Evolutionary conservation across 2,113 vertebrate genomes (phyloP).

Genomic region (Seriola aureovittata): DNA sequence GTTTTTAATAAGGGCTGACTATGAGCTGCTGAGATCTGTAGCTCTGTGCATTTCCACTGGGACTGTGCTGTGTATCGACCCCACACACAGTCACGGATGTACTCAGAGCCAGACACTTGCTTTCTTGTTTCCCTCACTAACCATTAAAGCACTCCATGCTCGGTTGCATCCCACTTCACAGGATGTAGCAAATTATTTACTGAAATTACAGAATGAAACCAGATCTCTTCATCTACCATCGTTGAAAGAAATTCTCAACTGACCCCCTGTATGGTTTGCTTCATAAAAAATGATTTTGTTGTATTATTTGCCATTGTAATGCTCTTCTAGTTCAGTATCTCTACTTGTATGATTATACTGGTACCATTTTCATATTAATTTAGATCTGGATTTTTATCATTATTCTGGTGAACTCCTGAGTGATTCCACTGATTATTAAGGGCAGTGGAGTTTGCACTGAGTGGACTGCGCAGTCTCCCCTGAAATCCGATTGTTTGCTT

Average conservation of each 20-base stretch:
- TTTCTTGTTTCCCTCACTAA: conserved; percentile 48
- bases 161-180: conserved; percentile 28
- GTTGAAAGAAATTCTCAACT: background rate
- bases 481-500: conserved; percentile 46
- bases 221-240: conserved; percentile 13
- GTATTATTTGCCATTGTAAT: background rate
- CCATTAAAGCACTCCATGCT: conserved; percentile 44
- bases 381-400: background rate
- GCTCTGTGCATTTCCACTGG: conserved; percentile 64
- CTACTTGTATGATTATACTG: background rate
- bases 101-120: background rate
- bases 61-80: conserved; percentile 66
- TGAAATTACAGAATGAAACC: conserved; percentile 30
- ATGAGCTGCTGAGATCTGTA: conserved; percentile 69
- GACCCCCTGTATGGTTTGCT: conserved; percentile 1
- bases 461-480: conserved; percentile 29
- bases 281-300: conserved; percentile 9
- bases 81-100: background rate
- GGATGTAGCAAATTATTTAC: conserved; percentile 27
- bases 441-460: conserved; percentile 22
- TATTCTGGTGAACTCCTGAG: conserved; percentile 23
- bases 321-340: background rate
- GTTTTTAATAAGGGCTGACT: conserved; percentile 74
- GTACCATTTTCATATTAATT: conserved; percentile 13
- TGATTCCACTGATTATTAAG: conserved; percentile 41